Base-by-base conservation (phyloP, 2,797 vertebrate species). In the Labroides dimidiatus region DNA sequence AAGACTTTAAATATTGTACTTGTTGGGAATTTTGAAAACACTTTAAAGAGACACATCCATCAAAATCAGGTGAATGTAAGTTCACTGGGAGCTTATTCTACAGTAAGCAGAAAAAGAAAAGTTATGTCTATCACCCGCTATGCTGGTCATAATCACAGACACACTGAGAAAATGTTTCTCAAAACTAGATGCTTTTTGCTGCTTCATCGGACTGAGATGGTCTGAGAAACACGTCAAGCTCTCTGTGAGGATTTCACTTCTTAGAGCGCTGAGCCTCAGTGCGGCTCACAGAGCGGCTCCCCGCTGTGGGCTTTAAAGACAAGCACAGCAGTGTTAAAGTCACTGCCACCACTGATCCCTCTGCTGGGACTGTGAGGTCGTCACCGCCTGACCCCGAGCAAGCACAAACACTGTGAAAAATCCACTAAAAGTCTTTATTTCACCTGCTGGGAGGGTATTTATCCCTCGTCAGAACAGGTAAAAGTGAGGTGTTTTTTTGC, bases 281-380 rank as follows among this genome's bases (percentile, higher is more conserved):
- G 67, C 56, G 64, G 73, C 76, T 70, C 71, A 73, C 53, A 57
- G 56, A 65, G 48, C 3, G 3, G 17, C 49, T 45, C 41, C 74
- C 74, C 19, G 61, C 69, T 71, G 64, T 39, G 66, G 30, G 47
- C 70, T 78, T 84, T 78, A 47, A 74, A 70, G 58, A 39, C 21
- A 10, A 37, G 45, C 36, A 23, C 44, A 2, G 9, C 37, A 64
- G 69, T 64, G 74, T 72, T 23, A 33, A 20, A 69, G 50, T 23
- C 57, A 45, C 44, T 44, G 50, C 37, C 24, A 59, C 58, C 42
- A 15, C 39, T 75, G 64, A 84, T 72, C 62, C 52, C 17, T 47
- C 33, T 58, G 48, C 44, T 23, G 27, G 44, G 62, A 43, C 55
- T 77, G 43, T 52, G 47, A 74, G 74, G 62, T 65, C 30, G 20